Evolutionary conservation across 2,113 vertebrate species (phyloP), one percentile per base, ranked within the genome.

Genomic region (Pangasianodon hypophthalmus): DNA sequence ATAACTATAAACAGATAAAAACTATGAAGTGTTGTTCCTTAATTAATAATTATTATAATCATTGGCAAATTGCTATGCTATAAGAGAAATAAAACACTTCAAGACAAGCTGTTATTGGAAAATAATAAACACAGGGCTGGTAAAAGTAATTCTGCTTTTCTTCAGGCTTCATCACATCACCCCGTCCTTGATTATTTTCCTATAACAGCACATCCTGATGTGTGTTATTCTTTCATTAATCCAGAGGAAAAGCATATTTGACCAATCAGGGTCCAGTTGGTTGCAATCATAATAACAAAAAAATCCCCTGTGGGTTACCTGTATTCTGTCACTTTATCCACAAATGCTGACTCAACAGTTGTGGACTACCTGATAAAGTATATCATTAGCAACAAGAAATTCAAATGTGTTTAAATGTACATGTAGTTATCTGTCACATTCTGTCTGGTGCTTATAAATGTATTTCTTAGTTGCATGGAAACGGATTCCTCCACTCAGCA

Each of bases 381-480:
- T 2, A 58, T 58, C n/a, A 58, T 83, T 54, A 56, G n/a, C n/a
- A 56, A 10, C 29, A 54, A 83, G 26, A 81, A 54, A 54, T 81
- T 54, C 48, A 84, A 41, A 41, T 60, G 54, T 60, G 54, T 60
- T 84, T 18, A 41, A 80, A 50, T 80, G 75, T 84, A 46, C 44
- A 46, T 60, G 21, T 44, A 32, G n/a, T 14, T 50, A 50, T 32
- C 16, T 56, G n/a, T 82, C 18, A 32, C 52, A 37, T 82, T 56
- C 52, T 83, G 52, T 52, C 9, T 37, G 6, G 50, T 56, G 29
- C 48, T 82, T 58, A 37, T 83, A 41, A 58, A 32, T 10, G 52
- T 41, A 83, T 58, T 50, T n/a, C 52, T 56, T 19, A 58, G 81
- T 83, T 58, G 81, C 81, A 83, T 58, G 32, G 81, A 83, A 58